These are phyloP conservation scores for Pelagia noctiluca DNA, from an alignment of 30 jellyfish, hydroid and myxozoan species.

Conservation along the genomic window DNA sequence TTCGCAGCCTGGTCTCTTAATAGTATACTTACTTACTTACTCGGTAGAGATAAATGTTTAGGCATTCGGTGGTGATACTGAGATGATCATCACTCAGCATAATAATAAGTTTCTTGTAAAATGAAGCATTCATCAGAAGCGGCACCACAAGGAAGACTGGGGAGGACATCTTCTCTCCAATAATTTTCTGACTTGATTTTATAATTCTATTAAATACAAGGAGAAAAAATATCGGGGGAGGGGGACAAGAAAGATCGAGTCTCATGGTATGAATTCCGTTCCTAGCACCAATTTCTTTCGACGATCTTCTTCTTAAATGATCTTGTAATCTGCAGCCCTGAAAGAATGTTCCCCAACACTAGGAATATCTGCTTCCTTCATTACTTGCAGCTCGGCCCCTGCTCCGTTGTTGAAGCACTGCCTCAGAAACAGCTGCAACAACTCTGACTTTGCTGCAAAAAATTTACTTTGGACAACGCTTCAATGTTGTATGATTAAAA, in stretches of 20 bases:
- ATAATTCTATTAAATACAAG: neutral
- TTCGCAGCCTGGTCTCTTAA: too few relatives aligned
- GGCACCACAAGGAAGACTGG: slow-evolving; percentile 3
- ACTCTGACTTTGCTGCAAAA: slow-evolving; percentile 21
- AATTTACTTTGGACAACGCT: slow-evolving; percentile 16
- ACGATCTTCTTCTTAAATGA: neutral
- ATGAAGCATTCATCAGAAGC: too few relatives aligned
- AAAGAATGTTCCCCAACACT: neutral
- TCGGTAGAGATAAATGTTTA: too few relatives aligned
- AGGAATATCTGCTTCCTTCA: neutral
- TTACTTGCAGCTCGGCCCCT: slow-evolving; percentile 12
- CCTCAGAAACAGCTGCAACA: neutral
- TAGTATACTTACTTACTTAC: too few relatives aligned
- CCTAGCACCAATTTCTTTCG: too few relatives aligned
- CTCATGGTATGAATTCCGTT: too few relatives aligned
- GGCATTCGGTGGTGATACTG: too few relatives aligned
- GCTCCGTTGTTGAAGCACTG: slow-evolving; percentile 36
- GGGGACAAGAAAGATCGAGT: too few relatives aligned
- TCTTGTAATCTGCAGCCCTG: neutral
- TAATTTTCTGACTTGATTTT: neutral
- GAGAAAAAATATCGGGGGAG: neutral
- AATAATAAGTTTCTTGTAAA: too few relatives aligned
- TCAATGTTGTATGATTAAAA: slow-evolving; percentile 12
- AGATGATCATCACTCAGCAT: too few relatives aligned
- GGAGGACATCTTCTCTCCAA: neutral